Evolutionary conservation across 1,140 invertebrate genomes (phyloP), one percentile per base, ranked within the genome.

Genomic region (Ditylenchus dipsaci): DNA sequence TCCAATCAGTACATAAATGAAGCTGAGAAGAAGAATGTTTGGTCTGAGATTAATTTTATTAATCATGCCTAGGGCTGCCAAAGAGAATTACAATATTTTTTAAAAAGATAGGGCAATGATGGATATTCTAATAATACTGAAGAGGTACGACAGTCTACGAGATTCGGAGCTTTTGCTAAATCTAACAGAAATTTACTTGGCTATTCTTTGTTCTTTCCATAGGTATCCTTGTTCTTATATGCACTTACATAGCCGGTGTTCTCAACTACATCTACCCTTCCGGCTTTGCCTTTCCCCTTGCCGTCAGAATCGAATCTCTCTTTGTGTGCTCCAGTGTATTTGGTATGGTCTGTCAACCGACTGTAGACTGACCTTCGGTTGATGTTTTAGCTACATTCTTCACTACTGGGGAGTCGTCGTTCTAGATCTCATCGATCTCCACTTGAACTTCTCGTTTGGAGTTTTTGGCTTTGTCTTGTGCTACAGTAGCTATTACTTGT

Each of bases 311-410:
- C 85, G 76, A 87, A 87, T 11, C 86, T 75, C 65, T 86, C 84
- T 70, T 86, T 87, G 72, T 87, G 86, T 7, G 84, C 75, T n/a
- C 86, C 86, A 0, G 86, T 87, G 72, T 87, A 87, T 30, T 82
- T 76, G 1, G 72, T 72, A 15, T 81, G 71, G 71, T 86, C 85
- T 3, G 63, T 78, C 69, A 42, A 71, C 69, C 61, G 78, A 63
- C 76, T 62, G 64, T 74, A 80, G 42, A 77, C 80, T 13, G 78
- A 7, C 80, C 80, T 26, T 70, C 76, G 13, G 79, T 76, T 21
- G 67, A 59, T 9, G 82, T 49, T 58, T 81, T 82, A 1, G 78
- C 75, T 15, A 79, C 81, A 21, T 38, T 57, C 42, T 75, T 81
- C 15, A 83, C 63, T 11, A 65, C 67, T 0, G 80, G 80, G 8